Evolutionary conservation across 2,797 vertebrate species (phyloP), one percentile per base, ranked within the genome.

Genomic region (Neoniphon sammara): DNA sequence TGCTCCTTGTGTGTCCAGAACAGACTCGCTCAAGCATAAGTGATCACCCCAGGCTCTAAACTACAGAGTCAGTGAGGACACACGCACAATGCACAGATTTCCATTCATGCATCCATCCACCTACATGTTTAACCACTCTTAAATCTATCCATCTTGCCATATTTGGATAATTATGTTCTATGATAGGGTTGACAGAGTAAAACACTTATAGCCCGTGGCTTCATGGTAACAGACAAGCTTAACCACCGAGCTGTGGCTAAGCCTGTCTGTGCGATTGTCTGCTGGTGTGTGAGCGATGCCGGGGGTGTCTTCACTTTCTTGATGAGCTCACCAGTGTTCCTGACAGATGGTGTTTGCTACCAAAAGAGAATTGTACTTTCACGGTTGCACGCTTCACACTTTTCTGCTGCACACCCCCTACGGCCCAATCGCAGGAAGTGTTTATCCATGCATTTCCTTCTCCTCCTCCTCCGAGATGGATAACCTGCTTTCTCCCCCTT

Each of bases 291-390:
- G 52, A 70, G 66, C 55, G 66, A 66, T 70, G 76, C 78, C 50
- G 54, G 77, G 58, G 72, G 75, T 76, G 80, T 80, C 69, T 83
- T 77, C 67, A 52, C 70, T 76, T 82, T 83, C 57, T 70, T 80
- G 68, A 85, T 86, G 83, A 87, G 76, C 79, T 85, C 80, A 78
- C 75, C 60, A 79, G 70, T 55, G 62, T 77, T 87, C 72, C 71
- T 82, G 79, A 86, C 91, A 92, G 91, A 92, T 92, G 89, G 81
- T 83, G 87, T 85, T 89, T 90, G 85, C 86, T 88, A 82, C 75
- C 65, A 69, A 82, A 64, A 74, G 72, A 88, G 77, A 89, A 86
- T 78, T 79, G 75, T 71, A 82, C 80, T 87, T 88, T 82, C 77
- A 81, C 71, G 79, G 75, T 69, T 78, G 75, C 70, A 36, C 47